Evolutionary conservation across 1,140 invertebrate genomes (phyloP), one percentile per base, ranked within the genome.

Genomic region (Phymorhynchus buccinoides): DNA sequence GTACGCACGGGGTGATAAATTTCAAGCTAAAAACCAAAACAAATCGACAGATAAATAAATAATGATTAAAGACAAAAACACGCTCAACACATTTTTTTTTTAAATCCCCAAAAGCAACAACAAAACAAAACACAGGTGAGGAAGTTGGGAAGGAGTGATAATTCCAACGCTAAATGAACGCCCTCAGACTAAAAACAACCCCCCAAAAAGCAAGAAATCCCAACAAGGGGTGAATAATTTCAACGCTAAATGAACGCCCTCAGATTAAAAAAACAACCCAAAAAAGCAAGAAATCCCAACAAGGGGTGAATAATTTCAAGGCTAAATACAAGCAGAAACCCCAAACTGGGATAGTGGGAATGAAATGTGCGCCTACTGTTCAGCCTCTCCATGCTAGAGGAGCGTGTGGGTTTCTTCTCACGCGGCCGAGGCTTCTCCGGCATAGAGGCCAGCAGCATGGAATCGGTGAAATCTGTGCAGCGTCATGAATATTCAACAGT

Each of bases 401-500:
- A 83, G 22, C 68, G 81, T 44, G 68, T 73, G 35, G 81, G 44
- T 37, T 66, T 82, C 52, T 81, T 81, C 62, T 71, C 44, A 71
- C 81, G 27, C 62, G 81, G 62, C 77, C 77, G 18, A 30, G 81
- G 81, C 27, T 35, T 30, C 42, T 83, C 81, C 27, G 81, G 81
- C 81, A 83, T 83, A 32, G 81, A 41, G 6, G 62, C 81, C 81
- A 83, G 39, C 66, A 83, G 81, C 81, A 83, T 71, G 16, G 81
- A 83, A 48, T 85, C 79, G 62, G 68, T 41, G 30, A 77, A 80
- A 27, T 35, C 73, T 75, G 73, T 22, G 41, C n/a, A n/a, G n/a
- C n/a, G n/a, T n/a, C n/a, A n/a, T n/a, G n/a, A n/a, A n/a, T n/a
- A n/a, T n/a, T n/a, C n/a, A n/a, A n/a, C n/a, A n/a, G n/a, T n/a